Evolutionary conservation across 2,888 invertebrate genomes (phyloP), one percentile per base, ranked within the genome.

Genomic region (Heliconius hortense): DNA sequence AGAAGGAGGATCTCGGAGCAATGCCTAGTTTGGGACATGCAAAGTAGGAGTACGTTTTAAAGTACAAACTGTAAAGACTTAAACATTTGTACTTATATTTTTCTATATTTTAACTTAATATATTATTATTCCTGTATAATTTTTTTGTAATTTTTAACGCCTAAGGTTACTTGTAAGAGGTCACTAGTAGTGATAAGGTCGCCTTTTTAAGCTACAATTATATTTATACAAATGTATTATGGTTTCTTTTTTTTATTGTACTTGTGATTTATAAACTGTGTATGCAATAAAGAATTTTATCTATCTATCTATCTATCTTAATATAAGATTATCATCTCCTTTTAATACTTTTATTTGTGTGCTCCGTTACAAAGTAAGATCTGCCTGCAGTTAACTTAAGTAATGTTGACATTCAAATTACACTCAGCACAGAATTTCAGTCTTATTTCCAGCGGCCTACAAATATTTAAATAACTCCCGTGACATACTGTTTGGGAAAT

Each of bases 321-420:
- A 59, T 24, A 60, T 26, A 53, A 53, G 35, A 39, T n/a, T 24
- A 2, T 26, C 18, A 18, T 26, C 0, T 28, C 21, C 48, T 28
- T 13, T 69, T n/a, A 48, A 21, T 11, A 60, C 26, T 59, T 53
- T 2, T 69, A 13, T 53, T 53, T 53, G 13, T n/a, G 13, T 24
- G n/a, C 1, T 28, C 10, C 10, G 53, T 53, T 68, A 31, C 26
- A 67, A 48, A 69, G 68, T 69, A 31, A 31, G 31, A 56, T 31
- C 68, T 69, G 53, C 68, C 68, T 68, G 68, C 68, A 69, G 31
- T 53, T 31, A 69, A 64, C 63, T 43, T 76, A 43, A 67, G 69
- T 60, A 73, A 73, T 60, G 76, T 73, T 70, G 66, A 76, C 73
- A 64, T 76, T 76, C 73, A 73, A 71, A 76, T 73, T 74, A 73